These are phyloP conservation scores for Bagarius yarrelli DNA, from an alignment of 2,113 vertebrate species.

Conservation along the genomic window DNA sequence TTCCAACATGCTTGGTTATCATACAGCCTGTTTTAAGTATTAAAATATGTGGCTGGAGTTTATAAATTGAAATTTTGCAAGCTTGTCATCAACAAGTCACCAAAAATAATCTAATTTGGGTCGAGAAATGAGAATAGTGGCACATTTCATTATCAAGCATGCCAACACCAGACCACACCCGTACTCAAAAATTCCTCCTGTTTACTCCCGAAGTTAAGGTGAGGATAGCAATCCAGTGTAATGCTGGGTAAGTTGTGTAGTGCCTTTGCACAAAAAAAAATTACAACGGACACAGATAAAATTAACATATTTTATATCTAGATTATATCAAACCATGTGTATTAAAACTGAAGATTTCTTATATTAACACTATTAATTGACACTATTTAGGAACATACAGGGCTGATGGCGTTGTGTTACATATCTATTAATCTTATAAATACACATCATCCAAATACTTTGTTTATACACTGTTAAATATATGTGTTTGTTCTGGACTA, in stretches of 20 bases:
- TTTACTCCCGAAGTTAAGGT: background rate
- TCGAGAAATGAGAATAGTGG: background rate
- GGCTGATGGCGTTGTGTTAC: background rate
- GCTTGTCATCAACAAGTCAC: background rate
- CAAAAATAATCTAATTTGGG: background rate
- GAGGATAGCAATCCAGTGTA: background rate
- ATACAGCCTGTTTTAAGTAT: background rate
- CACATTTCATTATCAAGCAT: background rate
- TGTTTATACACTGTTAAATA: background rate
- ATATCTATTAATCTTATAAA: background rate
- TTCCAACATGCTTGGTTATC: background rate
- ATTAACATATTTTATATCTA: background rate
- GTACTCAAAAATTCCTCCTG: background rate
- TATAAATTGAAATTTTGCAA: background rate
- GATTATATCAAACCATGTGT: background rate
- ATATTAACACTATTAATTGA: background rate
- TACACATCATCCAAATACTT: background rate
- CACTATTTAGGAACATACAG: background rate
- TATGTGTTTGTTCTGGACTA: background rate
- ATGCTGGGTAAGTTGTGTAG: background rate
- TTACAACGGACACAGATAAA: background rate
- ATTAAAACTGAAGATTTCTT: background rate
- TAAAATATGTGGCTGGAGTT: background rate
- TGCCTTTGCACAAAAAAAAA: background rate
- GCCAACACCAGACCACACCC: background rate